These are phyloP conservation scores for Ursus arctos DNA, from an alignment of 2,113 vertebrate species.

Conservation along the genomic window DNA sequence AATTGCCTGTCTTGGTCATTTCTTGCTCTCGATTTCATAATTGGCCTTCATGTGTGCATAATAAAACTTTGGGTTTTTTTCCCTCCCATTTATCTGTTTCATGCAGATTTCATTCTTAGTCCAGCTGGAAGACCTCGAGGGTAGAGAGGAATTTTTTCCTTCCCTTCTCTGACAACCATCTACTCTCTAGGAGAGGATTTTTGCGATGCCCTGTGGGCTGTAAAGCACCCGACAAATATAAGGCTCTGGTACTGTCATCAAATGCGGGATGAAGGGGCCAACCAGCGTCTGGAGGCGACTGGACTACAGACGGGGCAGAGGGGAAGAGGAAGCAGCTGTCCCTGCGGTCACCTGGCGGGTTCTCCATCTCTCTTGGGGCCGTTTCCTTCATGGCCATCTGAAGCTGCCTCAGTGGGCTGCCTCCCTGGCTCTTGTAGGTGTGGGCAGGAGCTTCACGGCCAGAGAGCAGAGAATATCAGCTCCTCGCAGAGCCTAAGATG, in stretches of 20 bases:
- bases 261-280: fast-evolving
- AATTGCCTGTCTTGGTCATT: background rate
- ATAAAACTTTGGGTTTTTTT: background rate
- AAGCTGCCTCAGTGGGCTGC: background rate
- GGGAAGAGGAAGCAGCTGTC: background rate
- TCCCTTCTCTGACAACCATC: background rate
- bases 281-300: background rate
- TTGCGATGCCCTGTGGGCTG: background rate
- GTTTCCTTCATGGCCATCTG: background rate
- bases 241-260: background rate
- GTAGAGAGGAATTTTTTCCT: background rate
- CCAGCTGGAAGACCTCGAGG: background rate
- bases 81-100: background rate
- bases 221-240: background rate
- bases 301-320: background rate
- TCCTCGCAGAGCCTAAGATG: background rate
- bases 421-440: background rate
- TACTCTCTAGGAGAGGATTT: background rate
- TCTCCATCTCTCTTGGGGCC: background rate
- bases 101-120: background rate
- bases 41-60: background rate
- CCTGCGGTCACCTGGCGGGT: background rate
- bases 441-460: background rate
- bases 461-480: background rate
- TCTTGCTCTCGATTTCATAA: background rate